phyloP scores from a whole-genome alignment of 1,140 invertebrate genomes.

The Ganaspis sp. region DNA sequence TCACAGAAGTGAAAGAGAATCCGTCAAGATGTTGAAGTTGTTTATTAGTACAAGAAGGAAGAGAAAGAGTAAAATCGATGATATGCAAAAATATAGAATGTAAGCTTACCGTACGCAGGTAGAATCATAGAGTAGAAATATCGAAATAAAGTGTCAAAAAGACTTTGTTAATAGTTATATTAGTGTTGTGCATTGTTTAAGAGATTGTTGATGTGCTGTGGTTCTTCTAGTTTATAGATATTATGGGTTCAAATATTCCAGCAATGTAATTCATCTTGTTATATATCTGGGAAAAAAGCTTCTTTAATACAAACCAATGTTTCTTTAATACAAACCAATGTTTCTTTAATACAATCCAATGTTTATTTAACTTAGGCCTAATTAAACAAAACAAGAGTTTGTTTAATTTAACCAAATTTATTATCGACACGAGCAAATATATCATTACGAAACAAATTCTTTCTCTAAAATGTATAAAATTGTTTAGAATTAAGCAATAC shows the following conservation, averaged over 20 bases:
- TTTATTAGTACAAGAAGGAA: neutral
- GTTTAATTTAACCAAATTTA: too few species aligned
- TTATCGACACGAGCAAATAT: too few species aligned
- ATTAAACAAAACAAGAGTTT: too few species aligned
- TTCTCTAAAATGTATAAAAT: too few species aligned
- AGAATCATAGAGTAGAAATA: slow-evolving; percentile 18
- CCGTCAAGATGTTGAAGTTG: neutral
- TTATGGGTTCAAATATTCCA: slow-evolving; percentile 23
- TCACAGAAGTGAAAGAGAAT: slow-evolving; percentile 53
- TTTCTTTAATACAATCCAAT: too few species aligned
- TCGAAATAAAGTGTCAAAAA: slow-evolving; percentile 20
- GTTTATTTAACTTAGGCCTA: too few species aligned
- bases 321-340: too few species aligned
- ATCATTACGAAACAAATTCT: too few species aligned
- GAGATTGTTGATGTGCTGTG: slow-evolving; percentile 41
- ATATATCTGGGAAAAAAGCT: neutral
- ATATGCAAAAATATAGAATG: slow-evolving; percentile 6
- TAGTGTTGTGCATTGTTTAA: slow-evolving; percentile 41
- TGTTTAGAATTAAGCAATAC: too few species aligned
- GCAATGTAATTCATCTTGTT: neutral
- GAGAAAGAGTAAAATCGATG: slow-evolving; percentile 25
- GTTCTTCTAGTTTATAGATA: slow-evolving; percentile 44
- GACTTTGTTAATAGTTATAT: slow-evolving; percentile 9
- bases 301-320: neutral
- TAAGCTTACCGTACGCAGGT: slow-evolving; percentile 29